Evolutionary conservation across 2,888 invertebrate species (phyloP).

Genomic region (Stramonita haemastoma): DNA sequence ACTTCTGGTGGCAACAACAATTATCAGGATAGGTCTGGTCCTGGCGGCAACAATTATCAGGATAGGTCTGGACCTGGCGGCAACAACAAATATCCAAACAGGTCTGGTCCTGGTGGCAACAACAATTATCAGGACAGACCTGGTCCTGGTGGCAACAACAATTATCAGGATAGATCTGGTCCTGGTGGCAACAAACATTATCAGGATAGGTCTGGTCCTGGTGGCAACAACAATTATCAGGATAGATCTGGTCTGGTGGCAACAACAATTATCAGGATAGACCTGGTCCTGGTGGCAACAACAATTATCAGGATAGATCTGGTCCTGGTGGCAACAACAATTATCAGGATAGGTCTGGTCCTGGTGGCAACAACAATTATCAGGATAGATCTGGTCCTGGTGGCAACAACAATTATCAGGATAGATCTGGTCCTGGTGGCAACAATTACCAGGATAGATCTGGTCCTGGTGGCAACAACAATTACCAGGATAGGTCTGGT

Average conservation of each 20-base stretch:
- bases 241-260: not conserved
- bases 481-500: not conserved
- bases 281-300: constrained; percentile 20
- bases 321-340: constrained; percentile 10
- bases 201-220: not conserved
- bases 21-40: constrained; percentile 18
- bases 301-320: too few relatives aligned
- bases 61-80: constrained; percentile 2
- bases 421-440: not conserved
- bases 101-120: not conserved
- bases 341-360: not conserved
- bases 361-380: constrained; percentile 21
- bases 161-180: not conserved
- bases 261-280: not conserved
- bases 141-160: not conserved
- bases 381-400: not conserved
- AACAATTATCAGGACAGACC: not conserved
- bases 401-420: not conserved
- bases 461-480: constrained; percentile 8
- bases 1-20: not conserved
- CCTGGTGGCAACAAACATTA: not conserved
- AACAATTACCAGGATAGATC: too few relatives aligned
- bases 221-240: not conserved
- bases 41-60: not conserved
- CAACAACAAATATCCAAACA: not conserved